Base-by-base conservation (phyloP, 2,113 vertebrate species). In the Neodontobutis hainanensis region DNA sequence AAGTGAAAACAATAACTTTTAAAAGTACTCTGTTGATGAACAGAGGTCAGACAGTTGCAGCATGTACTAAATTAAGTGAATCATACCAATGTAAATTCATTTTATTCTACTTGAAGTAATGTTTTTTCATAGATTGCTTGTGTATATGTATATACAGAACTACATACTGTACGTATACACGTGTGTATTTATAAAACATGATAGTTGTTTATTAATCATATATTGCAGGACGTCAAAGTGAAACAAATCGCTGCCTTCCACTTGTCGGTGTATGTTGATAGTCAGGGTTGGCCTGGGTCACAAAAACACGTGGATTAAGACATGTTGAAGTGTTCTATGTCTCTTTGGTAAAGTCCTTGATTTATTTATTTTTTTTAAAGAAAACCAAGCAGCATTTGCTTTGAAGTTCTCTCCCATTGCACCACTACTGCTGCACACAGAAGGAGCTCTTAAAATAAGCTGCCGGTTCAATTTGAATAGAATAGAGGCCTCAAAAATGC, bases 351-450 rank as follows among this genome's bases (percentile, higher is more conserved):
- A 70, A 76, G 52, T 10, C 70, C 61, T 73, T 43, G 65, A 58
- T 72, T 72, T 48, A 36, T 27, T 27, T n/a, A n/a, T 27, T 27
- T 27, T 80, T 77, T 75, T 63, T 61, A 79, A 67, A 65, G 52
- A 51, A 42, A 78, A 69, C 78, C 70, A 27, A 45, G 55, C 15
- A 8, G 16, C 69, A 53, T 35, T 32, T 77, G 67, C 78, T 88
- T 88, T 90, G 85, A 89, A 84, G 89, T 87, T 60, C 6, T 38
- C 71, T 59, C 64, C 62, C 78, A 48, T 2, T 77, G 68, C 48
- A 11, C 45, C 70, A 59, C 59, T 76, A 60, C 73, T 77, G 45
- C 66, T 58, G 19, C 34, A 47, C 73, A 81, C 65, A 80, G 68
- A 69, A 70, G 36, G 58, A 40, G 66, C 75, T 62, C 48, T 82